Evolutionary conservation across 2,888 invertebrate species (phyloP).

Genomic region (Blera fallax): DNA sequence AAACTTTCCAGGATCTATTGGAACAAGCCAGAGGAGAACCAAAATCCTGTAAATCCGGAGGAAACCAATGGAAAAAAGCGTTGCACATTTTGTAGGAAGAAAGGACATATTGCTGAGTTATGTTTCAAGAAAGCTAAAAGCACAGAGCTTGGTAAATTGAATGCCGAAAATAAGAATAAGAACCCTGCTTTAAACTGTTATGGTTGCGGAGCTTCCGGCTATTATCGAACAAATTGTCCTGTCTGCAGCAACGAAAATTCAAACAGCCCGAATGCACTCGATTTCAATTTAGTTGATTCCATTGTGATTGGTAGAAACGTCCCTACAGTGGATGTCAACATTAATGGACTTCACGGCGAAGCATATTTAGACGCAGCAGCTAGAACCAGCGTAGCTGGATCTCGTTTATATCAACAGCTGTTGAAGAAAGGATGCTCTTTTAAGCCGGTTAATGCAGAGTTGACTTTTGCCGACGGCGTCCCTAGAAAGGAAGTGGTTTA

Average conservation of each 20-base stretch:
- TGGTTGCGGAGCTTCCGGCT: conserved; percentile 19
- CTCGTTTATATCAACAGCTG: background rate
- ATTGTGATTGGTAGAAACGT: conserved; percentile 8
- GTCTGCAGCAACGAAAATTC: conserved; percentile 23
- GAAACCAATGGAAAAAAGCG: background rate
- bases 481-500: too few species aligned
- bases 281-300: conserved; percentile 13
- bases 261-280: conserved; percentile 17
- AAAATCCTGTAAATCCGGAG: too few species aligned
- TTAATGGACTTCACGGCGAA: background rate
- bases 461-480: too few species aligned
- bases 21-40: background rate
- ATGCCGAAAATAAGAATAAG: background rate
- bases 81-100: background rate
- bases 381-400: too few species aligned
- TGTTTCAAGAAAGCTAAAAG: background rate
- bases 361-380: conserved; percentile 10
- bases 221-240: conserved; percentile 23
- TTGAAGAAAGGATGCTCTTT: background rate
- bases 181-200: background rate
- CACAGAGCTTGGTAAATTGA: background rate
- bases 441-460: too few species aligned
- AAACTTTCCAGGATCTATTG: background rate
- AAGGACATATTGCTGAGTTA: background rate
- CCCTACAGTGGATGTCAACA: conserved; percentile 3